phyloP scores from a whole-genome alignment of 2,888 invertebrate species.

The Matsumyia berberina region DNA sequence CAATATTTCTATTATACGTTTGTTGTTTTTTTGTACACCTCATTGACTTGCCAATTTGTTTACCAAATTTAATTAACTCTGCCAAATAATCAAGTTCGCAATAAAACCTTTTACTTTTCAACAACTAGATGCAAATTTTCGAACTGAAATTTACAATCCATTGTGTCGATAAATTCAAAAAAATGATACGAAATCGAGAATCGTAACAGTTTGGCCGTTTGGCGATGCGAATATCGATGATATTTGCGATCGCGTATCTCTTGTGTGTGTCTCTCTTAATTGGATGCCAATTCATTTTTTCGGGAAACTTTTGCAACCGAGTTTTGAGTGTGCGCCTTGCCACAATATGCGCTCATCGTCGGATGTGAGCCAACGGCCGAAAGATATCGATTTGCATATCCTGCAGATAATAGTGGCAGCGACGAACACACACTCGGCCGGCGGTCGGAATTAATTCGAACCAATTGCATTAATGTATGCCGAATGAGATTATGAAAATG shows the following conservation, averaged over 20 bases:
- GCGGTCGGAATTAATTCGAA: slow-evolving; percentile 45
- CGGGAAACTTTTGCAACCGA: slow-evolving; percentile 14
- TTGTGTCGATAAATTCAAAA: slow-evolving; percentile 15
- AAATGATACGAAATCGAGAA: slow-evolving; percentile 37
- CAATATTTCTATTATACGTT: background rate
- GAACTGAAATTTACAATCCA: slow-evolving; percentile 14
- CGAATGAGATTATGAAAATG: slow-evolving; percentile 52
- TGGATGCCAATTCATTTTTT: slow-evolving; percentile 12
- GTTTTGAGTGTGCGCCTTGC: background rate
- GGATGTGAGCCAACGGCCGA: background rate
- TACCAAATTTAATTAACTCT: slow-evolving; percentile 19
- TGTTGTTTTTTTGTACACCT: background rate
- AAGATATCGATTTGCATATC: slow-evolving; percentile 40
- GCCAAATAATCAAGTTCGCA: slow-evolving; percentile 4
- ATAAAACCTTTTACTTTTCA: slow-evolving; percentile 50
- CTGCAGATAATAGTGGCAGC: slow-evolving; percentile 14
- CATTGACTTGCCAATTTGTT: slow-evolving; percentile 41
- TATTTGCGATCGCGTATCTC: slow-evolving; percentile 11
- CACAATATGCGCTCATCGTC: background rate
- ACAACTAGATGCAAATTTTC: slow-evolving; percentile 39
- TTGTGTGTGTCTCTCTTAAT: background rate
- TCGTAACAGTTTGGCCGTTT: slow-evolving; percentile 52
- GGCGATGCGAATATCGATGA: slow-evolving; percentile 11
- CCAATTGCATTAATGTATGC: slow-evolving; percentile 65
- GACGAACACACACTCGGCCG: background rate